These are phyloP conservation scores for Alethe diademata DNA, from an alignment of 2,113 vertebrate genomes.

Conservation along the genomic window DNA sequence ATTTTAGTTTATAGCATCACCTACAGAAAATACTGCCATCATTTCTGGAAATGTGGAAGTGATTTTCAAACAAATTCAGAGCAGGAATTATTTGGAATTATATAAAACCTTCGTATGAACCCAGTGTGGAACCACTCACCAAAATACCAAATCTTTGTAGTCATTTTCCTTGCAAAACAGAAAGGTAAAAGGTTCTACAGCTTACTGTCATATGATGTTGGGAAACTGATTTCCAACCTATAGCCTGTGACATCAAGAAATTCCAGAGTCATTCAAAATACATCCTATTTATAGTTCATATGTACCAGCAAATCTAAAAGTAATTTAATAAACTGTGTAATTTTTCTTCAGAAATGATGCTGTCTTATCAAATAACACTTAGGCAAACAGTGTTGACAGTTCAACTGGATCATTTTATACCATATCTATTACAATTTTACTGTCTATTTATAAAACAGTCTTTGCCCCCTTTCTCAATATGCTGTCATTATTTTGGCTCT, in stretches of 20 bases:
- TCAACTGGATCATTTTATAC: slow-evolving; percentile 41
- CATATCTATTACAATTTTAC: slow-evolving; percentile 44
- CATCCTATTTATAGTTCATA: neutral
- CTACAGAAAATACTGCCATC: neutral
- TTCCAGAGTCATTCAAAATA: neutral
- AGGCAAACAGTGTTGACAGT: slow-evolving; percentile 52
- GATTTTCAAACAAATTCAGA: neutral
- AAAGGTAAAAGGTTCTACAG: neutral
- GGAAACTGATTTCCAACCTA: neutral
- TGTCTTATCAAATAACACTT: slow-evolving; percentile 38
- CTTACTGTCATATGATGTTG: neutral
- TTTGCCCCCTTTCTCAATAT: neutral
- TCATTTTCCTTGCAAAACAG: neutral
- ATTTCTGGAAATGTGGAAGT: neutral
- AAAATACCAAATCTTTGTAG: neutral
- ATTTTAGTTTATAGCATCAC: neutral
- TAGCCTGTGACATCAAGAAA: neutral
- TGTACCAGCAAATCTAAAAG: neutral
- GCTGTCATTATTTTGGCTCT: neutral
- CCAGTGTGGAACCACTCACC: neutral
- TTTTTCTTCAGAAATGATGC: slow-evolving; percentile 46
- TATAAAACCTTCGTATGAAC: neutral
- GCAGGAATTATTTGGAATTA: neutral
- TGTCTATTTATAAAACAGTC: slow-evolving; percentile 17
- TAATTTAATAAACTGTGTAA: slow-evolving; percentile 48